Percentiles rank a stretch among this genome's conserved stretches.
These are phyloP conservation scores for Regulus satrapa DNA, from an alignment of 2,113 vertebrate genomes.

Conservation along the genomic window DNA sequence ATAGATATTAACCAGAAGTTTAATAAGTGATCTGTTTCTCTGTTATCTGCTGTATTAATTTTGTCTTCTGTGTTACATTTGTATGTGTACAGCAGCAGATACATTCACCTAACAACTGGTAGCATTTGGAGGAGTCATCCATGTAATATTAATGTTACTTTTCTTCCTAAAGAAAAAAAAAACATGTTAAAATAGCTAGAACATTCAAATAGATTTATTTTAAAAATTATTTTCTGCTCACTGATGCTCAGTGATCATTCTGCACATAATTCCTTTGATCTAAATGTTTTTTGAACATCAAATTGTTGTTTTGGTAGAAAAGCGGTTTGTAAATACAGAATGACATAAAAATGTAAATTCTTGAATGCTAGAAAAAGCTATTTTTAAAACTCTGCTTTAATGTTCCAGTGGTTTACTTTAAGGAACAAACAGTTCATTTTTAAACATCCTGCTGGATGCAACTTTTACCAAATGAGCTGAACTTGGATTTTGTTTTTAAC, in stretches of 20 bases:
- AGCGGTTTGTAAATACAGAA: conserved; percentile 22
- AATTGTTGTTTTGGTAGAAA: conserved; percentile 7
- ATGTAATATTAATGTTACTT: not conserved
- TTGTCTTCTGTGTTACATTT: not conserved
- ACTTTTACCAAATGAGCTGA: not conserved
- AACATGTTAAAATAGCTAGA: not conserved
- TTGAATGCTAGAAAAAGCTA: not conserved
- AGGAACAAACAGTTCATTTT: conserved; percentile 36
- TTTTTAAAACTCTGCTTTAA: conserved; percentile 44
- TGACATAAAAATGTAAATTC: conserved; percentile 56
- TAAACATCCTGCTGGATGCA: conserved; percentile 46
- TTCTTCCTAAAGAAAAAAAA: not conserved
- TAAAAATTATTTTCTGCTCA: not conserved
- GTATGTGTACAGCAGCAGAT: not conserved
- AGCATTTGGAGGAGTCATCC: not conserved
- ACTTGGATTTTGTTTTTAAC: not conserved
- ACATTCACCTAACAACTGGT: not conserved
- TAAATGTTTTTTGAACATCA: not conserved
- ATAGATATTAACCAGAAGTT: not conserved
- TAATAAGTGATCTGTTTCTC: not conserved
- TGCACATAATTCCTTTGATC: not conserved
- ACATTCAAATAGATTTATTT: not conserved
- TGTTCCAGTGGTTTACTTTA: conserved; percentile 24
- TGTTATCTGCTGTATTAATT: not conserved
- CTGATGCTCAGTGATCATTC: not conserved